Conservation (phyloP, 2,113 vertebrate species). For the Anas platyrhynchos region DNA sequence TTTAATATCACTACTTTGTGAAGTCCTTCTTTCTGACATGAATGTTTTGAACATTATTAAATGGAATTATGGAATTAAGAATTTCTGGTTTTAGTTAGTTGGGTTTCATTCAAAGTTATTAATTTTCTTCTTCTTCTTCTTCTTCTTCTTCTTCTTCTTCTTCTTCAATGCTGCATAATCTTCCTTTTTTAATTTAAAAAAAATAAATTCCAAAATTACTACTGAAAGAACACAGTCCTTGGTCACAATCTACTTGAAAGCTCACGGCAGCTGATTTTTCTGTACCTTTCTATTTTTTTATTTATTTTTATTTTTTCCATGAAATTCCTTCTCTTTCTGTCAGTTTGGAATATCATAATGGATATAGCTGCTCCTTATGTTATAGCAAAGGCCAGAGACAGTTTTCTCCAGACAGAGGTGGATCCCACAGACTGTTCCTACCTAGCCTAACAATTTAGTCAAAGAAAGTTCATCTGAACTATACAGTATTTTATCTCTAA, state of each 20-base stretch:
- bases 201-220: not conserved
- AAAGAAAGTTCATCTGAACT: not conserved
- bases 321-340: not conserved
- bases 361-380: no score
- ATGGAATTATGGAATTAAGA: not conserved
- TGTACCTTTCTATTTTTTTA: not conserved
- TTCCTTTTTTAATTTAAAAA: not conserved
- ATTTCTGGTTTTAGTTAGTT: not conserved
- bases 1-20: not conserved
- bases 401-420: not conserved
- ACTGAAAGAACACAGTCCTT: not conserved
- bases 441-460: not conserved
- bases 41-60: not conserved
- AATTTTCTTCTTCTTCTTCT: not conserved
- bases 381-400: not conserved
- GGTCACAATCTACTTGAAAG: not conserved
- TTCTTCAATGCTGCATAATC: not conserved
- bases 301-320: not conserved
- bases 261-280: not conserved
- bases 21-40: not conserved
- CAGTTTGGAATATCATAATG: not conserved
- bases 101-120: not conserved
- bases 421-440: not conserved
- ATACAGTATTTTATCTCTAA: not conserved
- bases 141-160: not conserved